These are phyloP conservation scores for Mesopsocus fuscifrons DNA, from an alignment of 2,888 invertebrate species.

Conservation along the genomic window DNA sequence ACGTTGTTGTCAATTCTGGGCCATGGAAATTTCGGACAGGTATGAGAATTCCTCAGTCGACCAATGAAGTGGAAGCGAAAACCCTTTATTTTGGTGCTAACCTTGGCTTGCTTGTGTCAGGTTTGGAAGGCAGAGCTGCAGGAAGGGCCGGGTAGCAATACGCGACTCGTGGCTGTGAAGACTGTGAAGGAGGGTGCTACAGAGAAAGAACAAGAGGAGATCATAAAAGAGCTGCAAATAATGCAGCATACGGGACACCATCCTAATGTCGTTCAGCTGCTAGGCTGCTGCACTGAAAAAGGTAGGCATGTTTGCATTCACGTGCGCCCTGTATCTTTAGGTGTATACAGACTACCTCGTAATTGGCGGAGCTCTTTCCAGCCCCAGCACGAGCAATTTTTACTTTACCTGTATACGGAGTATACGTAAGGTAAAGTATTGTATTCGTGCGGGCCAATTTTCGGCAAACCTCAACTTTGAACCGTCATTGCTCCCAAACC, in stretches of 20 bases:
- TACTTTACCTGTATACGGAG: no score
- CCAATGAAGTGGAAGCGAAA: no score
- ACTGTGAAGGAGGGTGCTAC: conserved; percentile 61
- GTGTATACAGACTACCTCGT: no score
- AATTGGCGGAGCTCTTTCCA: no score
- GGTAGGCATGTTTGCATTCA: no score
- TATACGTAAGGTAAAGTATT: no score
- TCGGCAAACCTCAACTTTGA: no score
- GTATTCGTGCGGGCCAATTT: no score
- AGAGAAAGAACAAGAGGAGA: conserved; percentile 56
- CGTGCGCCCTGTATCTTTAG: no score
- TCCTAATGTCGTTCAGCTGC: conserved; percentile 59
- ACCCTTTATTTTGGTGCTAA: no score
- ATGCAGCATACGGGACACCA: conserved; percentile 71
- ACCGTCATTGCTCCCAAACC: no score
- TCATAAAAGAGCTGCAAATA: conserved; percentile 50
- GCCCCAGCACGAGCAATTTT: no score
- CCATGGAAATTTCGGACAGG: conserved; percentile 72
- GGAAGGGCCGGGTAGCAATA: conserved; percentile 57
- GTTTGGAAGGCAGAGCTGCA: conserved; percentile 77
- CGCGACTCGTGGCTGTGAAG: conserved; percentile 68
- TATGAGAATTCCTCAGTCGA: conserved; percentile 19
- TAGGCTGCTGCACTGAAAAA: conserved; percentile 67
- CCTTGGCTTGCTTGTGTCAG: conserved; percentile 25
- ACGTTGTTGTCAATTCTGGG: conserved; percentile 59